Percentiles rank a stretch among this genome's conserved stretches.
Conservation (phyloP, 2,888 invertebrate genomes). For the Melinaea marsaeus region DNA sequence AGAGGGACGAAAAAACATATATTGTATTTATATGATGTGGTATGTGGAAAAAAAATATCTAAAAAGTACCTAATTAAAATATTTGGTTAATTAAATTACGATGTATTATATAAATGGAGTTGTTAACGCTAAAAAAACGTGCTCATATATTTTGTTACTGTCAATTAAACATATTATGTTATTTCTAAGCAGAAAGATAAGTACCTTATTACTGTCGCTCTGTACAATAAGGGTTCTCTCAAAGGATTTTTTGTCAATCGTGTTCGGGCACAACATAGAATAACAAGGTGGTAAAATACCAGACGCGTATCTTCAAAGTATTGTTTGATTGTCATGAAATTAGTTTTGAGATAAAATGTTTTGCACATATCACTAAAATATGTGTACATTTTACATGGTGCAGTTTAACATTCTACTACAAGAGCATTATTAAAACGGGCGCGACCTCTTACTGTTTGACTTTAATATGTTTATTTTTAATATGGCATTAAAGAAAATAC, state of each 20-base stretch:
- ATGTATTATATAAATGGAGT: background rate
- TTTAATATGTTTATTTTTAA: no score
- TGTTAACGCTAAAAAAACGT: background rate
- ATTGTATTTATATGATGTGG: no score
- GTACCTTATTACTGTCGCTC: slow-evolving; percentile 22
- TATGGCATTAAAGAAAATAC: no score
- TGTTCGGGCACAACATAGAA: slow-evolving; percentile 21
- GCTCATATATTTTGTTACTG: background rate
- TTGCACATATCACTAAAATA: background rate
- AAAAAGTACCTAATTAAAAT: background rate
- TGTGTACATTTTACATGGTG: no score
- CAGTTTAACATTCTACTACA: no score
- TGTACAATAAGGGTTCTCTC: slow-evolving; percentile 17
- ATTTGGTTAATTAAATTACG: background rate
- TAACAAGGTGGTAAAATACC: slow-evolving; percentile 21
- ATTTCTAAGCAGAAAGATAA: slow-evolving; percentile 17
- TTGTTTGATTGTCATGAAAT: background rate
- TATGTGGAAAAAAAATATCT: background rate
- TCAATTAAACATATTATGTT: slow-evolving; percentile 7
- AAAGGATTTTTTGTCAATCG: slow-evolving; percentile 14
- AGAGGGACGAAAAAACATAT: no score
- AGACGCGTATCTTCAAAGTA: background rate
- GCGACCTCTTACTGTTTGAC: no score
- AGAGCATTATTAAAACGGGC: no score
- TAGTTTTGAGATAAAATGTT: background rate